Evolutionary conservation across 1,140 invertebrate species (phyloP).

Genomic region (Trichomalopsis sarcophagae): DNA sequence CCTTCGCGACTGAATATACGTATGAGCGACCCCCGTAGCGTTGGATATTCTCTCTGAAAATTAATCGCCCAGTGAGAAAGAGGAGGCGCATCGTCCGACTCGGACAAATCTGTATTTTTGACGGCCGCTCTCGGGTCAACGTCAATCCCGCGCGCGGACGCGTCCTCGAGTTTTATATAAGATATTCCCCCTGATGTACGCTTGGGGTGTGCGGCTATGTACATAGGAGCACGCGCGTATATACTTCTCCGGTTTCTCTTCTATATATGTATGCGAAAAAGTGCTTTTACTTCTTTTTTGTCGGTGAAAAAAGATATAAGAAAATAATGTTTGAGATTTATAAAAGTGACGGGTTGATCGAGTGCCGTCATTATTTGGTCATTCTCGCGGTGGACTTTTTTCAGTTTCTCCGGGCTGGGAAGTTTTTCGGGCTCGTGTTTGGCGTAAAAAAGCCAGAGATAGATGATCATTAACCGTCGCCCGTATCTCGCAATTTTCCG

Average conservation of each 20-base stretch:
- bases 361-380: neutral
- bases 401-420: neutral
- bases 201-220: neutral
- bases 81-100: neutral
- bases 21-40: neutral
- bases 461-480: too few relatives aligned
- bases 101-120: constrained; percentile 28
- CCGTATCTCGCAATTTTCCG: too few relatives aligned
- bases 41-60: neutral
- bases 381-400: neutral
- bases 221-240: neutral
- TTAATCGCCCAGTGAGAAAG: constrained; percentile 24
- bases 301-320: neutral
- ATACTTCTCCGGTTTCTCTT: neutral
- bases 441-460: neutral
- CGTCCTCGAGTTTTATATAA: neutral
- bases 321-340: neutral
- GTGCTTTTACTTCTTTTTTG: neutral
- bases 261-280: neutral
- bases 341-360: neutral
- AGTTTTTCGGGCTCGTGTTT: neutral
- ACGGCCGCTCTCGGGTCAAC: neutral
- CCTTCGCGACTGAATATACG: neutral
- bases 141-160: neutral
- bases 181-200: neutral